Base-by-base conservation (phyloP, 2,797 vertebrate species). In the Corythornis leucogaster region DNA sequence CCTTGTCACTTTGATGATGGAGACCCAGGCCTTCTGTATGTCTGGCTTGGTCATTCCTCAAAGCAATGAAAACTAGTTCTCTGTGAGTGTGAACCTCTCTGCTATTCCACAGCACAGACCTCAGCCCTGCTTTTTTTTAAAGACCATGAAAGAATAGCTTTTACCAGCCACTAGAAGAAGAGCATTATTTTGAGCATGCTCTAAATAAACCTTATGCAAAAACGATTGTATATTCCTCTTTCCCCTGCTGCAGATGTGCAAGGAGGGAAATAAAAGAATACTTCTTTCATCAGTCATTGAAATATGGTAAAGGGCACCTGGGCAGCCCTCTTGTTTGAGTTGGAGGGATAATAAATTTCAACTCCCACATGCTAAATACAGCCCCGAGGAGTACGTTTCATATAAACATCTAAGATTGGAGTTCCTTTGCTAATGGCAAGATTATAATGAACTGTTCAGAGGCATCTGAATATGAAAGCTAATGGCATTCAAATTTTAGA, bases 391-490 rank as follows among this genome's bases (percentile, higher is more conserved):
- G 62, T 15, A 11, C 0, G 0, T 16, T 26, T 80, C 78, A 16
- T 68, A 68, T 54, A 43, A 81, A n/a, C 31, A 43, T 58, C 45
- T 93, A 42, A 87, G 83, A 85, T 57, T 69, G 83, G 64, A 93
- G 69, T 82, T 90, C 74, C 85, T 31, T 79, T 84, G 86, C 81
- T 95, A 38, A 70, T 68, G 74, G 92, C 86, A 85, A 84, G 64
- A 75, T 92, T 82, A 55, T 84, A 88, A 85, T 88, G 57, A 94
- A 83, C 77, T 76, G 62, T 78, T 94, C 33, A 26, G 69, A 89
- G 69, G 74, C n/a, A 43, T 91, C 63, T 71, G 74, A 82, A 80
- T 95, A 61, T 61, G 63, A 89, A 80, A 81, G 83, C 42, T 50
- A 66, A 67, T 66, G 74, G 42, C 67, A 30, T 90, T 95, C 73